Percentiles rank a stretch among this genome's conserved stretches.
phyloP scores from a whole-genome alignment of 2,797 vertebrate species.

The Anguilla marmorata region DNA sequence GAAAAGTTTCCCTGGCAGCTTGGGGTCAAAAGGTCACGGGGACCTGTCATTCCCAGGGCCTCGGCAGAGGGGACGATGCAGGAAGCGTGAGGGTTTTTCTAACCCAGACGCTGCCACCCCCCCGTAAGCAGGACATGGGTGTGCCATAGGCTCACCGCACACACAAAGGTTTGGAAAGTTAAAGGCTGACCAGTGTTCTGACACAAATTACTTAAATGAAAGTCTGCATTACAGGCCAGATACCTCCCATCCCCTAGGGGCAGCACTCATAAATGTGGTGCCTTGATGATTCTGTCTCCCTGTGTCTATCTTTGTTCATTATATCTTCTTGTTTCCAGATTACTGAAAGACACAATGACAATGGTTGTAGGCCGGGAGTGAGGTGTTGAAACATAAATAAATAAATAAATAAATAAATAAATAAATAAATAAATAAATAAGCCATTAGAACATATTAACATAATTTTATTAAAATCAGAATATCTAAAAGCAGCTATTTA shows the following conservation, averaged over 20 bases:
- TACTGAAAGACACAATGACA: background rate
- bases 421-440: too few species aligned
- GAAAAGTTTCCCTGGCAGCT: conserved; percentile 35
- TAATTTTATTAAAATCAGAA: too few species aligned
- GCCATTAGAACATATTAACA: too few species aligned
- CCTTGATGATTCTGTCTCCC: background rate
- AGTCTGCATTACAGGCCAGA: background rate
- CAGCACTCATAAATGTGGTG: background rate
- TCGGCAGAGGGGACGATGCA: background rate
- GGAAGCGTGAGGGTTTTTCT: too few species aligned
- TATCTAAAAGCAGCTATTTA: background rate
- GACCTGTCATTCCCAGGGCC: conserved; percentile 20
- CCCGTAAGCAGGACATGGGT: background rate
- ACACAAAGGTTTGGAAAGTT: background rate
- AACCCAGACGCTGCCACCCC: too few species aligned
- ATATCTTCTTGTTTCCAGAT: background rate
- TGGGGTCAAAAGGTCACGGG: conserved; percentile 45
- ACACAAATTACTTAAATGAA: conserved; percentile 14
- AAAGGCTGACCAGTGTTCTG: background rate
- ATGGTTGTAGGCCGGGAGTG: background rate
- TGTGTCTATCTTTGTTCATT: background rate
- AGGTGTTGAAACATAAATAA: background rate
- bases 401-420: background rate
- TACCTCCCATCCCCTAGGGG: background rate
- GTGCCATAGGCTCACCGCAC: background rate